These are phyloP conservation scores for Premnoplex brunnescens DNA, from an alignment of 2,797 vertebrate genomes.

Conservation along the genomic window DNA sequence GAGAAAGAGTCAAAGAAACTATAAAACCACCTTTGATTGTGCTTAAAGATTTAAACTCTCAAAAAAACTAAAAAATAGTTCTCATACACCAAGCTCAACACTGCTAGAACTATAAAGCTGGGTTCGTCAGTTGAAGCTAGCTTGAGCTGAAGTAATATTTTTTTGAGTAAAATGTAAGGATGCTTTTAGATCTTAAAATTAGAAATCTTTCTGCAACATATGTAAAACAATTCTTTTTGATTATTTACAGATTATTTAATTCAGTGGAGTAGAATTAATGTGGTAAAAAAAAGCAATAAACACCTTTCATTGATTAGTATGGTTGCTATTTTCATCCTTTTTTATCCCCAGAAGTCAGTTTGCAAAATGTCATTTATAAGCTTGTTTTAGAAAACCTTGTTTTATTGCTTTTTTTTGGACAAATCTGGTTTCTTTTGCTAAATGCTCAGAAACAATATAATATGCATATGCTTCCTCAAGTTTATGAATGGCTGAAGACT, in stretches of 20 bases:
- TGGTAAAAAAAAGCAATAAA: not conserved
- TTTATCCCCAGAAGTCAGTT: not conserved
- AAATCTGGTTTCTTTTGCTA: not conserved
- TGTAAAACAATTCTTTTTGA: rapidly evolving
- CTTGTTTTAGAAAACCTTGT: rapidly evolving
- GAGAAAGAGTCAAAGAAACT: not conserved
- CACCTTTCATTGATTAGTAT: not conserved
- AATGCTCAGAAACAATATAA: not conserved
- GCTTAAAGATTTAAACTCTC: not conserved
- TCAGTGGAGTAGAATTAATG: not conserved
- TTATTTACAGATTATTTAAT: not conserved
- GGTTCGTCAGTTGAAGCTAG: not conserved
- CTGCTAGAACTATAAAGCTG: not conserved
- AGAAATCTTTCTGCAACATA: not conserved
- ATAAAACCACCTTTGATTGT: not conserved
- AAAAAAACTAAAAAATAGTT: not conserved
- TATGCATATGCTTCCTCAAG: not conserved
- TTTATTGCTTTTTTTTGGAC: not conserved
- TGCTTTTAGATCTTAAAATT: not conserved
- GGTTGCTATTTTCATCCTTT: not conserved
- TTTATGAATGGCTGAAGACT: not conserved
- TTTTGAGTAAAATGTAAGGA: not conserved
- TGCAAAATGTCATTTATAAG: not conserved
- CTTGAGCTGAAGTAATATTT: not conserved
- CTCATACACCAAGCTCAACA: not conserved